Evolutionary conservation across 2,797 vertebrate species (phyloP), one percentile per base, ranked within the genome.

Genomic region (Urophycis tenuis): DNA sequence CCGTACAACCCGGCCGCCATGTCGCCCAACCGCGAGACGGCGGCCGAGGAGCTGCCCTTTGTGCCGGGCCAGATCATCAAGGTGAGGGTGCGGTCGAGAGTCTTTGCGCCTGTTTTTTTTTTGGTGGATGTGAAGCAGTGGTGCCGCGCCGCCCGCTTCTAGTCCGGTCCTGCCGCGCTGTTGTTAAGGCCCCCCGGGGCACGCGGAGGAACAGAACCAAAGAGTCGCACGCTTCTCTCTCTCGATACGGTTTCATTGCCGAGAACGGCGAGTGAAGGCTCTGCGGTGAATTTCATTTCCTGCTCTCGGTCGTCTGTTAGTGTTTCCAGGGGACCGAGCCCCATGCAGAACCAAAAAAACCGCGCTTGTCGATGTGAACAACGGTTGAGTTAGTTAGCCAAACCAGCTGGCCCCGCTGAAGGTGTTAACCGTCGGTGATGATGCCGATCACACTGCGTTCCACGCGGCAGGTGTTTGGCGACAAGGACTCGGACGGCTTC

Each of bases 21-120:
- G 97, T 99, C 97, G 0, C 96, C 96, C 34, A 98, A 99, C 88
- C 84, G 92, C 0, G 96, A 98, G 64, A 95, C 94, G 0, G 95
- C 94, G 30, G 96, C 95, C 80, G 97, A 97, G 87, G 97, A 99
- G 87, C 93, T 99, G 77, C 95, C 96, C 0, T 99, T 99, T 81
- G 92, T 93, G 81, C 95, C 96, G 80, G 96, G 97, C 32, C 96
- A 99, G 90, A 94, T 98, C 74, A 93, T 99, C 87, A 96, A 97
- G 95, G 93, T 93, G 86, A 84, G 69, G 1, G 2, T 8, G 17
- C 53, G 53, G n/a, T n/a, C n/a, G n/a, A n/a, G n/a, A n/a, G n/a
- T n/a, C n/a, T n/a, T n/a, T n/a, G n/a, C n/a, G n/a, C n/a, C n/a
- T n/a, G n/a, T n/a, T n/a, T n/a, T 64, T 29, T 22, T 64, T 39